A percentile compares a stretch with the other conserved stretches of the same genome.
phyloP scores from a whole-genome alignment of 2,113 vertebrate genomes.

The Esox niger region DNA sequence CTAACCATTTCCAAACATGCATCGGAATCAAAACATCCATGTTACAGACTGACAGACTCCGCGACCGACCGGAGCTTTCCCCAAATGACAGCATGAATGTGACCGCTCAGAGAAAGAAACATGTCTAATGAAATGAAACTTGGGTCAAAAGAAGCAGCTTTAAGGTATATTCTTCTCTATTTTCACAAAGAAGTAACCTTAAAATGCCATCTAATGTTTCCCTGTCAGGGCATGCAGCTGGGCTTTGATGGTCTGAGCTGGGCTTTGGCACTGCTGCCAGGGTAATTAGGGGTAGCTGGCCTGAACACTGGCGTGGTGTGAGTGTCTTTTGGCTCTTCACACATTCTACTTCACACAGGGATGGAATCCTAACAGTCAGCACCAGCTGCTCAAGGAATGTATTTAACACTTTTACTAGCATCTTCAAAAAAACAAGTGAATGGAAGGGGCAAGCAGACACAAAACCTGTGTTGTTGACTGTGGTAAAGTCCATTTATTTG shows the following conservation, averaged over 20 bases:
- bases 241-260: conserved; percentile 46
- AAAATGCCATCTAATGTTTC: conserved; percentile 45
- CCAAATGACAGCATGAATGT: too few relatives aligned
- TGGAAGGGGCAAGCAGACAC: conserved; percentile 2
- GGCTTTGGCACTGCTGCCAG: conserved; percentile 42
- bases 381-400: conserved; percentile 74
- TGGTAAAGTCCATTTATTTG: conserved; percentile 18
- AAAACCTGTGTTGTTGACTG: conserved; percentile 20
- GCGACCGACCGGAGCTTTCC: too few relatives aligned
- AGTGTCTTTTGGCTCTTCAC: conserved; percentile 12
- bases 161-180: too few relatives aligned
- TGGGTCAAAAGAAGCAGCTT: too few relatives aligned
- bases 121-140: too few relatives aligned
- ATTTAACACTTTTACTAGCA: conserved; percentile 69
- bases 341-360: conserved; percentile 17
- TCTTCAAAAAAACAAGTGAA: conserved; percentile 45
- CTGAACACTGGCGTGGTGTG: conserved; percentile 6
- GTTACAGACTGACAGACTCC: too few relatives aligned
- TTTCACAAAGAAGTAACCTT: background rate
- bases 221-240: conserved; percentile 51
- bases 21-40: too few relatives aligned
- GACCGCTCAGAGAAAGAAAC: too few relatives aligned
- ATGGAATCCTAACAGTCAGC: conserved; percentile 70
- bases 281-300: conserved; percentile 50
- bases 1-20: conserved; percentile 8